Evolutionary conservation across 2,888 invertebrate species (phyloP).

Genomic region (Ptychoptera albimana): DNA sequence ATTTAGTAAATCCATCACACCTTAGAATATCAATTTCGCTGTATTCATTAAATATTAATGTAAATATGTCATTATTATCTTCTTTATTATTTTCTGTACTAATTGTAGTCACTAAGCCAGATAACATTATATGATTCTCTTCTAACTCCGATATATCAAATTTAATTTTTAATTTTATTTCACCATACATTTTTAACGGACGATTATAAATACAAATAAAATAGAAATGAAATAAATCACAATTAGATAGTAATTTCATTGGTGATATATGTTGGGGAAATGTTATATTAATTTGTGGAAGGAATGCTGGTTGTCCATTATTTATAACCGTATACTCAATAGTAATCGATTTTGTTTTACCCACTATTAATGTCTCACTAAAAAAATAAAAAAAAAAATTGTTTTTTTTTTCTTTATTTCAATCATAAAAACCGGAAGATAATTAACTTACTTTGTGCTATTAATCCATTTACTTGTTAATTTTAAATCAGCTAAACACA

Average conservation of each 20-base stretch:
- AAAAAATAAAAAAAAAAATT: background rate
- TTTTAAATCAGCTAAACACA: slow-evolving; percentile 27
- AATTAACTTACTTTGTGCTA: slow-evolving; percentile 16
- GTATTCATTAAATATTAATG: no score
- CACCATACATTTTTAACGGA: no score
- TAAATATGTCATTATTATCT: no score
- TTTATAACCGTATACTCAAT: slow-evolving; percentile 28
- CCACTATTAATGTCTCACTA: slow-evolving; percentile 19
- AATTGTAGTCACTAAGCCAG: no score
- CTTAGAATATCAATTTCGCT: no score
- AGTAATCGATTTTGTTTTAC: slow-evolving; percentile 22
- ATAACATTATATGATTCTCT: no score
- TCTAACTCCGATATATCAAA: no score
- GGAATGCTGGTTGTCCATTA: slow-evolving; percentile 33
- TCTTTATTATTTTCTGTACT: no score
- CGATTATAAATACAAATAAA: no score
- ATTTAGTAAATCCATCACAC: no score
- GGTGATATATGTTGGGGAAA: slow-evolving; percentile 29
- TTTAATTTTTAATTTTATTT: no score
- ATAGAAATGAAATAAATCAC: slow-evolving; percentile 9
- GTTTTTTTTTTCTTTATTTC: background rate
- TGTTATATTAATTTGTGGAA: slow-evolving; percentile 30
- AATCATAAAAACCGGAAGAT: background rate
- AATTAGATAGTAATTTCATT: slow-evolving; percentile 24
- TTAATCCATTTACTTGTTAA: slow-evolving; percentile 15